These are phyloP conservation scores for Octopus sinensis DNA, from an alignment of 1,140 invertebrate genomes.

Conservation along the genomic window DNA sequence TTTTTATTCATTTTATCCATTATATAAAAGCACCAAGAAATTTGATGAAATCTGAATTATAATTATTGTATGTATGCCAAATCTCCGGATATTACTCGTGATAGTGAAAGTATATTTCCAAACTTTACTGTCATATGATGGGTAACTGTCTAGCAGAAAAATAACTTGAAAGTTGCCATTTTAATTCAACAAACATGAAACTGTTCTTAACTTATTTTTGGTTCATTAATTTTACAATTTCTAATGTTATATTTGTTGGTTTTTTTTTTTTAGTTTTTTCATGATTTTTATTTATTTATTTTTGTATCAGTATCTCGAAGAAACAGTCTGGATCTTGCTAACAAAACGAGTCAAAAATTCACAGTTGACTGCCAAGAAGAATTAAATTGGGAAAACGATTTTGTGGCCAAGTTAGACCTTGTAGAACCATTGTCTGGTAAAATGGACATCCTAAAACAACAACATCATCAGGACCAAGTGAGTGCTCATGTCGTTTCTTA, in stretches of 20 bases:
- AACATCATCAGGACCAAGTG: conserved; percentile 79
- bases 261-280: not conserved
- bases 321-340: conserved; percentile 82
- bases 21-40: too few relatives aligned
- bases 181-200: not conserved
- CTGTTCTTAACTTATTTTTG: not conserved
- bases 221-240: not conserved
- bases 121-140: too few relatives aligned
- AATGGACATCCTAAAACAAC: conserved; percentile 75
- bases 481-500: not conserved
- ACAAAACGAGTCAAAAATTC: conserved; percentile 74
- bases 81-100: too few relatives aligned
- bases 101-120: too few relatives aligned
- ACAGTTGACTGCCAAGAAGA: conserved; percentile 81
- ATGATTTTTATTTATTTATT: not conserved
- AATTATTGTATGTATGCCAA: too few relatives aligned
- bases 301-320: conserved; percentile 60
- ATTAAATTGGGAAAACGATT: conserved; percentile 79
- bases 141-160: too few relatives aligned
- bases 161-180: too few relatives aligned
- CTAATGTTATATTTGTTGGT: not conserved
- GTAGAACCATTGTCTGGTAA: conserved; percentile 79
- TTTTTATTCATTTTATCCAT: too few relatives aligned
- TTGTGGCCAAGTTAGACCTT: conserved; percentile 69
- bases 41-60: too few relatives aligned